Base-by-base conservation (phyloP, 2,113 vertebrate genomes). In the Asarcornis scutulata region DNA sequence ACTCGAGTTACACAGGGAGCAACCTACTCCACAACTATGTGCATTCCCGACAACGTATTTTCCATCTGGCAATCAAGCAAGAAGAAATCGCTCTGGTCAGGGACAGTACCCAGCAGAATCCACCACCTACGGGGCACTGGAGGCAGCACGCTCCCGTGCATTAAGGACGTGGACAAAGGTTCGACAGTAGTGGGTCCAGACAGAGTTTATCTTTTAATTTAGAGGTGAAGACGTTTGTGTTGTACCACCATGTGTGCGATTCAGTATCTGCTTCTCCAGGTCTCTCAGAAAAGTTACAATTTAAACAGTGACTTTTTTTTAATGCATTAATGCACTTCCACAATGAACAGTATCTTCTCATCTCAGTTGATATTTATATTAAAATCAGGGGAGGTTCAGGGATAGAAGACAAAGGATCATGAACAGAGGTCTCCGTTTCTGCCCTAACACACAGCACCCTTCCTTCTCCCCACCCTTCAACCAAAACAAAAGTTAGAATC, bases 1-100 rank as follows among this genome's bases (percentile, higher is more conserved):
- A 29, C 16, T 62, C 40, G 3, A 0, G 42, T 59, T 69, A 32
- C 17, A 11, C 0, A 21, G 27, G 0, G 2, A 46, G 48, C 11
- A 23, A 50, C 0, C 15, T 21, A 32, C 34, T 68, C 72, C 53
- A 48, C 46, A 55, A 5, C 36, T 9, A 34, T 17, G 8, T 7
- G 10, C 7, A 40, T 7, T 32, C 15, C 52, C 59, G 60, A 68
- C 34, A 56, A 17, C 2, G 16, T 3, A 7, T 15, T 40, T 52
- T 40, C 36, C 36, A 53, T 25, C n/a, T 9, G 63, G 67, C 3
- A 0, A 58, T 5, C 32, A 80, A 58, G 46, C 18, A 36, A 40
- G 6, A 32, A 52, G 13, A 68, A 63, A 27, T 18, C 72, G 16
- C 48, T 68, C 16, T 9, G n/a, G n/a, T 0, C 7, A 25, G 23